Evolutionary conservation across 2,888 invertebrate genomes (phyloP), one percentile per base, ranked within the genome.

Genomic region (Galerucella pusilla): DNA sequence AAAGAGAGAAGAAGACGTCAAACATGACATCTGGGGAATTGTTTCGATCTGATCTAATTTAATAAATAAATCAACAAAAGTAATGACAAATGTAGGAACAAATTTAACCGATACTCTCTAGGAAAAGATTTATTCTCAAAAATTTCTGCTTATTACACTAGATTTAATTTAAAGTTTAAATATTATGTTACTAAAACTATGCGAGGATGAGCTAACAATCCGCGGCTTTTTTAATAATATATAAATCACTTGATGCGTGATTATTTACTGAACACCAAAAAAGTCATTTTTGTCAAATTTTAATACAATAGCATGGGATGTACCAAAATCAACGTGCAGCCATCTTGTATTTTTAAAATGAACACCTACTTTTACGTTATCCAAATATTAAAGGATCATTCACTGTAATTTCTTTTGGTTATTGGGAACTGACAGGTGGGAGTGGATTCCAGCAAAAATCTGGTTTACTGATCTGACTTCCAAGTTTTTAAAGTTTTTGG

Each of bases 141-240:
- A 80, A 73, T 68, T 78, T 77, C 64, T 77, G 73, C 74, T 78
- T 78, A 79, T 76, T 74, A 74, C 64, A 74, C 81, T 84, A 81
- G 68, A 83, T 79, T 84, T 84, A 85, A 84, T 83, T 84, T 83
- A 82, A 69, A 80, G 82, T 83, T 85, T 84, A 84, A 84, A 83
- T 85, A 79, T 57, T 81, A 80, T 81, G 76, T 80, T 69, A 82
- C 82, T 82, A 84, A 84, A 84, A 81, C 85, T 86, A 86, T 85
- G 85, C 86, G 85, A 86, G 86, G 85, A 81, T 84, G 85, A 86
- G 85, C 84, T 84, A 85, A 86, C 85, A 86, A 85, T 86, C 85
- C 85, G 81, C 85, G 83, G 83, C 84, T 81, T 76, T 74, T 42
- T 6, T 20, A 20, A 73, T 64, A 63, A 63, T 45, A 45, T 79